These are phyloP conservation scores for Ichneumoninae sp. DNA, from an alignment of 2,888 invertebrate genomes.

Conservation along the genomic window DNA sequence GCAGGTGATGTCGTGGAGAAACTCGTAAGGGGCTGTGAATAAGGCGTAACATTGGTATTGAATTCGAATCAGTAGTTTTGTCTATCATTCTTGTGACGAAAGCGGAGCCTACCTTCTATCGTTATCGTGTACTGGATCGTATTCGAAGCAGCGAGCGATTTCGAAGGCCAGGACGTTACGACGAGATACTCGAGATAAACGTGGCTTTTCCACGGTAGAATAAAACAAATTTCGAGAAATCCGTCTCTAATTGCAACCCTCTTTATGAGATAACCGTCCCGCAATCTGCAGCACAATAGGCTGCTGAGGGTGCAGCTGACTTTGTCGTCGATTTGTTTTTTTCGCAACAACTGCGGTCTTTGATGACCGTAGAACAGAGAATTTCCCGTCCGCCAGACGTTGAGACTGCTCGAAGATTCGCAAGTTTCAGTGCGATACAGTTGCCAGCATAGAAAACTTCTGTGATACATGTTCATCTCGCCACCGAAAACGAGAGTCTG, in stretches of 20 bases:
- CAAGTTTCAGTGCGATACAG: slow-evolving; percentile 76
- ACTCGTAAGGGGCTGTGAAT: slow-evolving; percentile 88
- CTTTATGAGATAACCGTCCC: slow-evolving; percentile 90
- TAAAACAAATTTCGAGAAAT: slow-evolving; percentile 87
- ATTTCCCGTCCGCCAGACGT: slow-evolving; percentile 83
- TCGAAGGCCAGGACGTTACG: slow-evolving; percentile 87
- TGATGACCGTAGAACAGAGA: slow-evolving; percentile 86
- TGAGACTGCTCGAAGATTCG: slow-evolving; percentile 66
- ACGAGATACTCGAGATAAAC: slow-evolving; percentile 89
- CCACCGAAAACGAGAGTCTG: slow-evolving; percentile 71
- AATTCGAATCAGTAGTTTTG: not conserved
- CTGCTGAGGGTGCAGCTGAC: slow-evolving; percentile 87
- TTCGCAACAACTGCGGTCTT: slow-evolving; percentile 86
- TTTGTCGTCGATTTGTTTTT: slow-evolving; percentile 88
- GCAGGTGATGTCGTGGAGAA: slow-evolving; percentile 90
- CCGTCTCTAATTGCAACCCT: slow-evolving; percentile 86
- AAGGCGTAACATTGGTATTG: not conserved
- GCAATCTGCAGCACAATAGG: slow-evolving; percentile 89
- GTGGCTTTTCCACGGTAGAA: slow-evolving; percentile 90
- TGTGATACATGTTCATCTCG: slow-evolving; percentile 87
- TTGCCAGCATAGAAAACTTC: slow-evolving; percentile 86
- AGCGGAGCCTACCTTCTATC: slow-evolving; percentile 81
- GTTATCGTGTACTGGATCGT: slow-evolving; percentile 84
- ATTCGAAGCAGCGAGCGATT: slow-evolving; percentile 78
- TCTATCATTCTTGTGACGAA: not conserved